Conservation (phyloP, 1,140 invertebrate species). For the Drosophila trapezifrons region DNA sequence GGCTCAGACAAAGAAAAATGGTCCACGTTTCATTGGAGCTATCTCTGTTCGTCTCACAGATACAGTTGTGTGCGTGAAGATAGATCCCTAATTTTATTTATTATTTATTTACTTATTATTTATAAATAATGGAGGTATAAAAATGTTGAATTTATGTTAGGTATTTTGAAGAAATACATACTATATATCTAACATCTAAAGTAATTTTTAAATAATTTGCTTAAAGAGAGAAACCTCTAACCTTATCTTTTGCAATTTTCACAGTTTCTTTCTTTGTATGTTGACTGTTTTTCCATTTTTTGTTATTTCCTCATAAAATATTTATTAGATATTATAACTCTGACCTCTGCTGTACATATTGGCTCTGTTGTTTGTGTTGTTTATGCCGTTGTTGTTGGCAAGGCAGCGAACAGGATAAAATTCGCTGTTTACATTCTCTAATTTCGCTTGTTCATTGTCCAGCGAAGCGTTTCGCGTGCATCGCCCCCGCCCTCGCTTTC, state of each 20-base stretch:
- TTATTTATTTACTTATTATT: too few species aligned
- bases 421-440: constrained; percentile 83
- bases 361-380: constrained; percentile 34
- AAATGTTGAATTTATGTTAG: too few species aligned
- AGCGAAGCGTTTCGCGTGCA: constrained; percentile 74
- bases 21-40: constrained; percentile 66
- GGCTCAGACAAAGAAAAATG: constrained; percentile 69
- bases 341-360: constrained; percentile 8
- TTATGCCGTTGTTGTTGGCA: constrained; percentile 39
- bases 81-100: too few species aligned
- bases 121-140: too few species aligned
- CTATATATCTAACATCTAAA: too few species aligned
- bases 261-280: too few species aligned
- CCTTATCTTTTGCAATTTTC: too few species aligned
- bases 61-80: not conserved
- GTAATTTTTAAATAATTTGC: too few species aligned
- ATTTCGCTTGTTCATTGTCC: constrained; percentile 83
- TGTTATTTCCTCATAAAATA: not conserved
- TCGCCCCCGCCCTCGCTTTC: constrained; percentile 14
- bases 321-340: not conserved
- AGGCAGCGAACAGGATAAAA: constrained; percentile 79
- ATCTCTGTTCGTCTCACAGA: constrained; percentile 51
- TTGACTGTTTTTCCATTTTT: too few species aligned
- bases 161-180: too few species aligned
- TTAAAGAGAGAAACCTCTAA: too few species aligned